These are phyloP conservation scores for Coturnix japonica DNA, from an alignment of 2,113 vertebrate species.

Conservation along the genomic window DNA sequence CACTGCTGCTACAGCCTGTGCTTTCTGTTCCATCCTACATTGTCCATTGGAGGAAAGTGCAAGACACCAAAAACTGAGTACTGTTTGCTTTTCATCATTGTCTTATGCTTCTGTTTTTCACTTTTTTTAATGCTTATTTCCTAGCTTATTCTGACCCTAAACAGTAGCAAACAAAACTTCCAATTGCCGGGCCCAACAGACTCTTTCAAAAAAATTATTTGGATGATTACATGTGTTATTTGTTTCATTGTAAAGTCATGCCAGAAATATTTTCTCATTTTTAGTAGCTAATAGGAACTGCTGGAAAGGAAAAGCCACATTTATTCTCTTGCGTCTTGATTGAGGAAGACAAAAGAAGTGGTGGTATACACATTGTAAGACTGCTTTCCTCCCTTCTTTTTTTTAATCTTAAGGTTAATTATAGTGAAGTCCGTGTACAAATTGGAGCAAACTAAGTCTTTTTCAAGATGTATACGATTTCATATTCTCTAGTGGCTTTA, in stretches of 20 bases:
- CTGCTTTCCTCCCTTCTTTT: neutral
- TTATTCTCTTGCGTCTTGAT: slow-evolving; percentile 44
- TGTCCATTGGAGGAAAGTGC: neutral
- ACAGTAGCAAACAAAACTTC: neutral
- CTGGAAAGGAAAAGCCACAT: slow-evolving; percentile 5
- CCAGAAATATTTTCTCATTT: slow-evolving; percentile 58
- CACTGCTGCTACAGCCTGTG: neutral
- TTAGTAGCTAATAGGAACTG: slow-evolving; percentile 42
- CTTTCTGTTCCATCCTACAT: neutral
- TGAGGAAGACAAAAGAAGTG: slow-evolving; percentile 46
- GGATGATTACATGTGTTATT: slow-evolving; percentile 24
- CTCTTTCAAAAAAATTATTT: neutral
- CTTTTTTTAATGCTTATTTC: neutral
- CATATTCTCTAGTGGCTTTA: slow-evolving; percentile 56
- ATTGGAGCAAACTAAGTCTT: slow-evolving; percentile 57
- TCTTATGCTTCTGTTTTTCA: neutral
- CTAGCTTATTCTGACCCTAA: neutral
- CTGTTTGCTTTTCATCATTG: neutral
- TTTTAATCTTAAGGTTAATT: slow-evolving; percentile 64
- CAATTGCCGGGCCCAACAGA: neutral
- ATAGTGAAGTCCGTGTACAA: slow-evolving; percentile 51
- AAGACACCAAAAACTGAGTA: neutral
- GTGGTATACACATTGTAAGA: slow-evolving; percentile 20
- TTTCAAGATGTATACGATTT: slow-evolving; percentile 29
- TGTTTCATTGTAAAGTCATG: slow-evolving; percentile 29